A percentile compares a stretch with the other conserved stretches of the same genome.
These are phyloP conservation scores for Pachyseris speciosa DNA, from an alignment of 64 coral and sea anemone genomes.

Conservation along the genomic window DNA sequence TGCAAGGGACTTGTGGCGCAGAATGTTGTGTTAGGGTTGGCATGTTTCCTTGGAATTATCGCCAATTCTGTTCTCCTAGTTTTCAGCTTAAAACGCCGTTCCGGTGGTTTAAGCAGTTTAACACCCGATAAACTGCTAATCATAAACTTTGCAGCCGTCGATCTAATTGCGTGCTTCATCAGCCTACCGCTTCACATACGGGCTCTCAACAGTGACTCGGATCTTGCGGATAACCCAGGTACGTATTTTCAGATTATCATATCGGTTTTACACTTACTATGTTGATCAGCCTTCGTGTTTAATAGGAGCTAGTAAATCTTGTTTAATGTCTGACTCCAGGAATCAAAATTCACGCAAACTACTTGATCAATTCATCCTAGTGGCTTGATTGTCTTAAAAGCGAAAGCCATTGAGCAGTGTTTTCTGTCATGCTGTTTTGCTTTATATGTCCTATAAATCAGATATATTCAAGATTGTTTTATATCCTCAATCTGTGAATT, in stretches of 20 bases:
- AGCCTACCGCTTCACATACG: slow-evolving; percentile 65
- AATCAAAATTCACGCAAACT: no score
- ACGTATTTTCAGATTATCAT: neutral
- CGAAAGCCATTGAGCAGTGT: no score
- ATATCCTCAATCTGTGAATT: no score
- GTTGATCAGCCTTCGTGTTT: no score
- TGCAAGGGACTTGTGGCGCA: slow-evolving; percentile 15
- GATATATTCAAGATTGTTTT: no score
- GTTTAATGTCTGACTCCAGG: no score
- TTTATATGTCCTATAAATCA: no score
- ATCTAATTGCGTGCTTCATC: slow-evolving; percentile 17
- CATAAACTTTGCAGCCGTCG: slow-evolving; percentile 19
- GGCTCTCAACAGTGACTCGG: slow-evolving; percentile 19
- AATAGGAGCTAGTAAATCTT: no score
- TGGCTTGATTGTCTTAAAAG: no score
- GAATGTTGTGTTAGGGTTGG: slow-evolving; percentile 10
- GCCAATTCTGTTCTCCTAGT: slow-evolving; percentile 12
- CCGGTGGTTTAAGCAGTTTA: neutral
- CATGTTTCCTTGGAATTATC: slow-evolving; percentile 3
- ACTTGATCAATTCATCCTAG: no score
- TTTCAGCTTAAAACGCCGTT: slow-evolving; percentile 13
- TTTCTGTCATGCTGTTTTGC: no score
- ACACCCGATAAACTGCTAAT: slow-evolving; percentile 44
- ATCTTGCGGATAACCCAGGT: slow-evolving; percentile 17
- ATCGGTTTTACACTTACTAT: no score